A percentile compares a stretch with the other conserved stretches of the same genome.
phyloP scores from a whole-genome alignment of 1,140 invertebrate species.

The Megalopta genalis region DNA sequence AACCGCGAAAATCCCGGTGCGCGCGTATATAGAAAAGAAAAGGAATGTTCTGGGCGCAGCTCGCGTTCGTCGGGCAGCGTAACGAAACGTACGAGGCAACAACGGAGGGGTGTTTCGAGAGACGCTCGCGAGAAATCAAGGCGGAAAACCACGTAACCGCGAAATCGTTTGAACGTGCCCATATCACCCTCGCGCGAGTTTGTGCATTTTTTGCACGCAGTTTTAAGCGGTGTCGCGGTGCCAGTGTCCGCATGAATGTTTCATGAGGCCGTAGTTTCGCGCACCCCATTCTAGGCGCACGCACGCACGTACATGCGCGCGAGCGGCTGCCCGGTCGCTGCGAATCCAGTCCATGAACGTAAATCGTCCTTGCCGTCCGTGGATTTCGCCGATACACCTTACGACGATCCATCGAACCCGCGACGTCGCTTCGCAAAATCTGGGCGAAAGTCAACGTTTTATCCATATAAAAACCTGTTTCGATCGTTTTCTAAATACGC shows the following conservation, averaged over 20 bases:
- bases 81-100: conserved; percentile 40
- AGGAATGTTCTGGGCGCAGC: background rate
- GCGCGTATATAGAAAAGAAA: background rate
- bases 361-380: conserved; percentile 36
- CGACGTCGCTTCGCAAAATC: too few relatives aligned
- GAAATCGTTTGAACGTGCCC: conserved; percentile 52
- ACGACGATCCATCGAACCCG: conserved; percentile 16
- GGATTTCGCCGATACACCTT: conserved; percentile 22
- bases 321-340: conserved; percentile 31
- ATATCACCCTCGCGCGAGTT: conserved; percentile 29
- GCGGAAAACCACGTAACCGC: conserved; percentile 50
- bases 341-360: conserved; percentile 51
- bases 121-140: conserved; percentile 38
- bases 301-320: conserved; percentile 6
- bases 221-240: conserved; percentile 62
- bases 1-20: background rate
- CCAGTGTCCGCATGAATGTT: conserved; percentile 60
- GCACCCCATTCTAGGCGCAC: background rate
- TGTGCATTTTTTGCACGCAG: conserved; percentile 44
- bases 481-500: too few relatives aligned
- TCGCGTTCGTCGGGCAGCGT: background rate
- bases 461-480: too few relatives aligned
- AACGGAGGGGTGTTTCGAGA: conserved; percentile 39
- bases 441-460: too few relatives aligned
- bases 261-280: conserved; percentile 52